Conservation (phyloP, 1,140 invertebrate species). For the Reticulitermes speratus region DNA sequence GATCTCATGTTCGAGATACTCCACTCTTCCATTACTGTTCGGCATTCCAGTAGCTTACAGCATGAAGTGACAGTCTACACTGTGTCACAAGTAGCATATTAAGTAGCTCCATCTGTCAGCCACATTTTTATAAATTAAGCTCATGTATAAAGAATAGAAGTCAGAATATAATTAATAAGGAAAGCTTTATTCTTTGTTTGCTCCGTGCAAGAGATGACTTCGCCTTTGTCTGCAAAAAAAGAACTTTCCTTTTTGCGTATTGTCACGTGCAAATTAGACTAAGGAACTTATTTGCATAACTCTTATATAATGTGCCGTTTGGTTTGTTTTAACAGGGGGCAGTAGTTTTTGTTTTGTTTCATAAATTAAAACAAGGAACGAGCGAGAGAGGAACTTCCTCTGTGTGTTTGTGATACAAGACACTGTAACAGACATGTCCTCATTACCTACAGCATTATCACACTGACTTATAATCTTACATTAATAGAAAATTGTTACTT, state of each 20-base stretch:
- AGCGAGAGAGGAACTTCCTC: neutral
- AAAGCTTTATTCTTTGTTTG: neutral
- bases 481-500: no score
- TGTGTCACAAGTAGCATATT: no score
- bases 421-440: no score
- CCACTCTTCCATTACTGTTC: no score
- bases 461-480: no score
- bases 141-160: neutral
- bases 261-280: neutral
- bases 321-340: neutral
- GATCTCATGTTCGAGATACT: no score
- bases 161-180: neutral
- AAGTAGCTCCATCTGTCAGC: neutral
- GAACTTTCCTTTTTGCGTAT: neutral
- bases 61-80: no score
- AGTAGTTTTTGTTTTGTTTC: neutral
- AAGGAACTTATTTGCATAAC: conserved; percentile 7
- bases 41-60: no score
- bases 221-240: neutral
- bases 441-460: no score
- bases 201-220: neutral
- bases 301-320: neutral
- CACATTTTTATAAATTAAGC: neutral
- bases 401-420: no score
- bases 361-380: neutral